These are phyloP conservation scores for Lamellibrachia satsuma DNA, from an alignment of 2,888 invertebrate genomes.

Conservation along the genomic window DNA sequence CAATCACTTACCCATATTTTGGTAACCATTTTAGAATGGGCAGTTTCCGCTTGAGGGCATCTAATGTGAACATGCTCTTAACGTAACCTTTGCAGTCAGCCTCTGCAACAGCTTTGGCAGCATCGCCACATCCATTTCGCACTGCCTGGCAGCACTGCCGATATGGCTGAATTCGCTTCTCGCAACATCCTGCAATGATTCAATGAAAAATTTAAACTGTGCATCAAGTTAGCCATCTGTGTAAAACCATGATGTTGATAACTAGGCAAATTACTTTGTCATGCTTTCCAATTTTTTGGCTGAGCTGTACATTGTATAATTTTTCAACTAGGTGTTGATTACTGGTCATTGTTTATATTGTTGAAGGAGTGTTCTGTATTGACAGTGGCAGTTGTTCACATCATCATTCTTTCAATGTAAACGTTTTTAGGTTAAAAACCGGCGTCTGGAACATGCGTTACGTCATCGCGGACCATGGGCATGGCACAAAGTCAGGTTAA, in stretches of 20 bases:
- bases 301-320: too few species aligned
- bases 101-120: not conserved
- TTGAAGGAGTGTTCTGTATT: too few species aligned
- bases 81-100: not conserved
- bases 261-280: not conserved
- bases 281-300: too few species aligned
- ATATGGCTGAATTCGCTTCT: not conserved
- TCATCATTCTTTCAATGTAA: too few species aligned
- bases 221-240: not conserved
- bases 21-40: slow-evolving; percentile 26
- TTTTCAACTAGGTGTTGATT: too few species aligned
- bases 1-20: slow-evolving; percentile 20
- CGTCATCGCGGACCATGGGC: too few species aligned
- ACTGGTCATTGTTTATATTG: too few species aligned
- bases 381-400: too few species aligned
- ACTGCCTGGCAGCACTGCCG: not conserved
- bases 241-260: not conserved
- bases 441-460: too few species aligned
- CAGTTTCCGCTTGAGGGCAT: slow-evolving; percentile 20
- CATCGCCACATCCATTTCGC: not conserved
- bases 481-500: too few species aligned
- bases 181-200: slow-evolving; percentile 22
- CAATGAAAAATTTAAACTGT: not conserved
- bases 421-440: too few species aligned
- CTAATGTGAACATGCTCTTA: slow-evolving; percentile 14